These are phyloP conservation scores for Coreius guichenoti DNA, from an alignment of 2,797 vertebrate genomes.

Conservation along the genomic window DNA sequence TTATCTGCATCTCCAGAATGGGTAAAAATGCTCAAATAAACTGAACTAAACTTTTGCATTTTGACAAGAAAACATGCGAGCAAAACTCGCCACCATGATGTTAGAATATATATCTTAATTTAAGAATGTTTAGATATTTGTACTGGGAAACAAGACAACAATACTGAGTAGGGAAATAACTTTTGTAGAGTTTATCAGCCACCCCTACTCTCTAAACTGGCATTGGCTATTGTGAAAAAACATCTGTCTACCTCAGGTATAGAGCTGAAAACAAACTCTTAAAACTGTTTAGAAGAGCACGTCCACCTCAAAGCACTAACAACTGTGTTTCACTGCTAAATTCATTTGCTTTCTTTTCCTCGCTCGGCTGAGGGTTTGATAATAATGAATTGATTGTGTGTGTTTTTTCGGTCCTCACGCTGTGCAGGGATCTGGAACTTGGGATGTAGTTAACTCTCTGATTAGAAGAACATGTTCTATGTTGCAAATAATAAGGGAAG, in stretches of 20 bases:
- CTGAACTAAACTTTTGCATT: neutral
- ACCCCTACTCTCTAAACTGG: neutral
- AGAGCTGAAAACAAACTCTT: neutral
- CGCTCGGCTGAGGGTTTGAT: constrained; percentile 41
- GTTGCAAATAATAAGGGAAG: constrained; percentile 82
- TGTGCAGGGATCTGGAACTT: constrained; percentile 68
- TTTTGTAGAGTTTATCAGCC: too few species aligned
- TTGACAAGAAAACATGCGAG: neutral
- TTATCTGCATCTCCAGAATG: neutral
- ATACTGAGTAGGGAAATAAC: neutral
- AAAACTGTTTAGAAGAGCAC: neutral
- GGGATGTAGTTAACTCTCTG: constrained; percentile 79
- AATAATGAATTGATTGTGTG: constrained; percentile 79
- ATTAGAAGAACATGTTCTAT: constrained; percentile 72
- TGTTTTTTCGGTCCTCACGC: constrained; percentile 75
- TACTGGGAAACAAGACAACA: neutral
- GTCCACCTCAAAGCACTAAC: too few species aligned
- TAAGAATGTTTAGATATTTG: neutral
- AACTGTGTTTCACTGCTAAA: neutral
- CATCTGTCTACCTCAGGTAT: neutral
- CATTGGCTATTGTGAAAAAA: neutral
- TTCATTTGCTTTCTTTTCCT: constrained; percentile 7
- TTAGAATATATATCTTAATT: neutral
- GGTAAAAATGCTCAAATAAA: neutral
- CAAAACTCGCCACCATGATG: neutral